Percentiles rank a stretch among this genome's conserved stretches.
phyloP scores from a whole-genome alignment of 2,888 invertebrate genomes.

The Rugalucina vietnamica region DNA sequence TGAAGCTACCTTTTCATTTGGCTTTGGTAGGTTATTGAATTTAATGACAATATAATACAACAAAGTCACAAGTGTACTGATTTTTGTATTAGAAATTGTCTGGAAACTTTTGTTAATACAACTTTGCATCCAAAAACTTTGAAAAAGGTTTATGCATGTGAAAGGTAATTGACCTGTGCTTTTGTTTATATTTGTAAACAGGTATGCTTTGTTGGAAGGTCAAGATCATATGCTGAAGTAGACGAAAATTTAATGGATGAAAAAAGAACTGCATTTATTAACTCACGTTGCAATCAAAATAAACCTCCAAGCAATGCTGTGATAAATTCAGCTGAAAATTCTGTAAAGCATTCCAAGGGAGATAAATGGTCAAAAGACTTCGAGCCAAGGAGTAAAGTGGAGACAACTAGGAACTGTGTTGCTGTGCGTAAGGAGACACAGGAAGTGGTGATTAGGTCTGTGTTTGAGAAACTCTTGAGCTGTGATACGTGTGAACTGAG shows the following conservation, averaged over 20 bases:
- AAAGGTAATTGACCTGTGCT: no score
- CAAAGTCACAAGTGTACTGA: no score
- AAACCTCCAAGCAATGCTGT: background rate
- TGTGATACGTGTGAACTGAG: slow-evolving; percentile 54
- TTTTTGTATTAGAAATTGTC: no score
- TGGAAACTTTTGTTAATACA: no score
- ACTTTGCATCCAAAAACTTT: no score
- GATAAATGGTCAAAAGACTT: slow-evolving; percentile 74
- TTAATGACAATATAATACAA: no score
- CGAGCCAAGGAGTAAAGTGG: slow-evolving; percentile 85
- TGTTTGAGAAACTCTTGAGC: slow-evolving; percentile 87
- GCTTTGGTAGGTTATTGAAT: no score
- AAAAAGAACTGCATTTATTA: slow-evolving; percentile 71
- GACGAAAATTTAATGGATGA: slow-evolving; percentile 67
- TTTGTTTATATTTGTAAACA: no score
- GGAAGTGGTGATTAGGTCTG: slow-evolving; percentile 87
- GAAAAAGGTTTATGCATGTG: no score
- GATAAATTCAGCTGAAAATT: background rate
- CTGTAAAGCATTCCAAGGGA: slow-evolving; percentile 8
- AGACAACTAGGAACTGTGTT: slow-evolving; percentile 94
- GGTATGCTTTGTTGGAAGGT: slow-evolving; percentile 80
- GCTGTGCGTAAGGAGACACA: slow-evolving; percentile 89
- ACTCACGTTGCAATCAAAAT: slow-evolving; percentile 51
- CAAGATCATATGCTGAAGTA: slow-evolving; percentile 65
- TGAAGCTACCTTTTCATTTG: background rate